phyloP scores from a whole-genome alignment of 2,888 invertebrate species.

The Drosophila sordidula region DNA sequence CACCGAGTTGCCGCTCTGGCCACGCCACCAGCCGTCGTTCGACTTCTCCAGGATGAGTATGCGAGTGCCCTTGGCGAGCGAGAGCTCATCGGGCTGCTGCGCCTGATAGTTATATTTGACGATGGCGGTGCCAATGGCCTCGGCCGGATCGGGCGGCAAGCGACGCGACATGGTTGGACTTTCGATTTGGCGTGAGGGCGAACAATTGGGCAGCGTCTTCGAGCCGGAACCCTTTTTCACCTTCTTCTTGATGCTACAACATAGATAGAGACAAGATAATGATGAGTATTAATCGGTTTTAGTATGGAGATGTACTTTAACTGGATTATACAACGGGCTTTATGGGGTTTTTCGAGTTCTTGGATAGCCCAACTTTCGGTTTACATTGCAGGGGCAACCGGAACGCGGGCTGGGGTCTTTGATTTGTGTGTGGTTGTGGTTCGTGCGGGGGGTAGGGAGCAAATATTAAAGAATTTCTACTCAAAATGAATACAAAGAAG shows the following conservation, averaged over 20 bases:
- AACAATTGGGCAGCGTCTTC: conserved; percentile 93
- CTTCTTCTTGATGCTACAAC: conserved; percentile 92
- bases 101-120: conserved; percentile 98
- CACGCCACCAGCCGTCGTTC: conserved; percentile 99
- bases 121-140: conserved; percentile 94
- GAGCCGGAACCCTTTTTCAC: conserved; percentile 93
- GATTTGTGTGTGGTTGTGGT: conserved; percentile 34
- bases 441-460: conserved; percentile 30
- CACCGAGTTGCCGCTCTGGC: conserved; percentile 89
- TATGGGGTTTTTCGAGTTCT: background rate
- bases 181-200: conserved; percentile 92
- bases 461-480: conserved; percentile 41
- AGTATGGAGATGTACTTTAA: background rate
- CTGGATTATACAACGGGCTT: background rate
- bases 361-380: conserved; percentile 18
- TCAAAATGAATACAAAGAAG: conserved; percentile 33
- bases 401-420: conserved; percentile 5
- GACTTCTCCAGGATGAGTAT: conserved; percentile 98
- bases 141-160: conserved; percentile 92
- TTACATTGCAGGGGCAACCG: conserved; percentile 27
- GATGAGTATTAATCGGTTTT: background rate
- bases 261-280: conserved; percentile 12
- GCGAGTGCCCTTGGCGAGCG: conserved; percentile 96
- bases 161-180: conserved; percentile 91
- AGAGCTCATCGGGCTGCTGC: conserved; percentile 97